Base-by-base conservation (phyloP, 2,888 invertebrate species). In the Heliconius cydno region DNA sequence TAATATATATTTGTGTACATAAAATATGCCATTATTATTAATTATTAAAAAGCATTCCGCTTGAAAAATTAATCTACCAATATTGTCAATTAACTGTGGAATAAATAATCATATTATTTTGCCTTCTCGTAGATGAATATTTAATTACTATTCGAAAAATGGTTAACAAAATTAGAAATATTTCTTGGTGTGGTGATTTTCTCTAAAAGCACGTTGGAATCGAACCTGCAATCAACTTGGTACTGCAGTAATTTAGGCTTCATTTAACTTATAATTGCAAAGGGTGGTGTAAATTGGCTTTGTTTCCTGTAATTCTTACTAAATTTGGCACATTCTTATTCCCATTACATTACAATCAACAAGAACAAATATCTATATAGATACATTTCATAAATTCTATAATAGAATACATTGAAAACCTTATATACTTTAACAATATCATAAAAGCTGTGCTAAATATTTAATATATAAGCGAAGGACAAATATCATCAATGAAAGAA, bases 251-350 rank as follows among this genome's bases (percentile, higher is more conserved):
- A 7, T 73, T 57, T 73, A 73, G 46, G 28, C 46, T 52, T 71
- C 13, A 12, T 72, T 30, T n/a, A 72, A 67, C 72, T 68, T 76
- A 63, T 60, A 79, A 79, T 22, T 81, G 80, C 46, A 87, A 88
- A 90, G 88, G 87, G 87, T 87, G 87, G 82, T 87, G 28, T 70
- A 85, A 86, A 88, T 92, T 93, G 91, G 92, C 91, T 86, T 86
- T 83, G 83, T 80, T 86, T 87, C 92, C 93, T 93, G 93, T 93
- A 92, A 86, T 46, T 70, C 22, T 70, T 89, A 86, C 91, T 90
- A 89, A 85, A 86, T 92, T 94, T 94, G 94, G 94, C 94, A 94
- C 87, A 85, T 81, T 80, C 82, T 81, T 83, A 81, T 83, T 82
- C 68, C 76, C 77, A 81, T 86, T 90, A 90, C 86, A 85, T 85